phyloP scores from a whole-genome alignment of 2,888 invertebrate species.

The Rhingia campestris region DNA sequence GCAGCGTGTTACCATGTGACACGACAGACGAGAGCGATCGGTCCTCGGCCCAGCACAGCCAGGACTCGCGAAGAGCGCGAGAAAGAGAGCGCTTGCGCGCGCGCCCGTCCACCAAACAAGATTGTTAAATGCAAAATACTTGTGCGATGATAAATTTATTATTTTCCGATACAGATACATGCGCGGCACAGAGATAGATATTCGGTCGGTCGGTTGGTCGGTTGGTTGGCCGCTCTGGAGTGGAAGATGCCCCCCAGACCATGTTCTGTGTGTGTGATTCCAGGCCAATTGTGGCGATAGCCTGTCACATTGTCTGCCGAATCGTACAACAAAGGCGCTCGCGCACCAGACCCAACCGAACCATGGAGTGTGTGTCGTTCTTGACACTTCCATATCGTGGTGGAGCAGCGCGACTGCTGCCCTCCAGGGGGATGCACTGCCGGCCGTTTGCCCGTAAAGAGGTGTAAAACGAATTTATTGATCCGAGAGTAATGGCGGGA shows the following conservation, averaged over 20 bases:
- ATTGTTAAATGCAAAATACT: conserved; percentile 75
- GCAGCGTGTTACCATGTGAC: conserved; percentile 72
- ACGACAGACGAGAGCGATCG: conserved; percentile 55
- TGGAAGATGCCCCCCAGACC: conserved; percentile 54
- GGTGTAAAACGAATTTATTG: conserved; percentile 74
- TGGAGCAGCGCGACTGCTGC: background rate
- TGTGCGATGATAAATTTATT: conserved; percentile 76
- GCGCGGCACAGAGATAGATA: conserved; percentile 53
- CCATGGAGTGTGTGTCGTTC: conserved; percentile 44
- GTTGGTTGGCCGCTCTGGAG: conserved; percentile 7
- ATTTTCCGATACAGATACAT: conserved; percentile 74
- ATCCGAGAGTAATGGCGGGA: conserved; percentile 72
- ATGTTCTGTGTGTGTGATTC: conserved; percentile 51
- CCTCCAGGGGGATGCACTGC: conserved; percentile 32
- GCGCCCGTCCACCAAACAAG: conserved; percentile 61
- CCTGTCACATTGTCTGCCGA: conserved; percentile 72
- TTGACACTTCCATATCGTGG: conserved; percentile 58
- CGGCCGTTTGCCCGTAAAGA: conserved; percentile 52
- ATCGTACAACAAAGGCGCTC: conserved; percentile 70
- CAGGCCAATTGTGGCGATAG: conserved; percentile 70
- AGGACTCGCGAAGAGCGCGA: background rate
- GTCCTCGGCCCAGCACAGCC: conserved; percentile 26
- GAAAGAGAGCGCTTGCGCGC: conserved; percentile 14
- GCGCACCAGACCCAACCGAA: conserved; percentile 33
- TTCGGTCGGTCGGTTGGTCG: conserved; percentile 19